Conservation (phyloP, 2,888 invertebrate genomes). For the Acrobeloides nanus region DNA sequence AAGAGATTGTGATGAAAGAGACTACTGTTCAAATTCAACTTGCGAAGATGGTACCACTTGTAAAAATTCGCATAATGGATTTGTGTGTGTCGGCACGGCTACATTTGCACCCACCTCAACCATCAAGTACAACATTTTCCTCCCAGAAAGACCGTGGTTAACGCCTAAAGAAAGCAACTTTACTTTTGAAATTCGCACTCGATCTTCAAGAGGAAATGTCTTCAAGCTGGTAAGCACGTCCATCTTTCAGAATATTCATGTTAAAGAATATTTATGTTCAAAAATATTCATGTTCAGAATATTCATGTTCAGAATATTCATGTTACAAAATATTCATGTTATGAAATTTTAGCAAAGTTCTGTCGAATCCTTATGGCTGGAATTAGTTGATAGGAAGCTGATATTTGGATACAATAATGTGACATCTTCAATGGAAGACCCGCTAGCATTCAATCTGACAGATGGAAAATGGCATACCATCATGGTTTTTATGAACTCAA, state of each 20-base stretch:
- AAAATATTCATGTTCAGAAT: background rate
- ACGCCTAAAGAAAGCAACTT: conserved; percentile 16
- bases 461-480: conserved; percentile 23
- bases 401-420: conserved; percentile 15
- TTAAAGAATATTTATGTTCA: too few species aligned
- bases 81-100: conserved; percentile 32
- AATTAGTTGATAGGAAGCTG: conserved; percentile 9
- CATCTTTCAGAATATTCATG: too few species aligned
- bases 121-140: too few species aligned
- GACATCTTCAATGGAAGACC: conserved; percentile 9
- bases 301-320: conserved; percentile 4
- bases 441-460: conserved; percentile 8
- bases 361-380: conserved; percentile 15
- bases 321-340: too few species aligned
- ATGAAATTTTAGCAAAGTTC: too few species aligned
- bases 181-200: conserved; percentile 17
- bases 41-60: conserved; percentile 35
- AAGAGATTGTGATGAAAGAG: conserved; percentile 30
- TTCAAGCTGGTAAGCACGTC: conserved; percentile 24
- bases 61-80: conserved; percentile 35
- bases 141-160: too few species aligned
- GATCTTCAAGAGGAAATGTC: conserved; percentile 11
- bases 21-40: conserved; percentile 32
- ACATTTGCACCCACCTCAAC: conserved; percentile 29
- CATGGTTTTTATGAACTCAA: conserved; percentile 8